Conservation (phyloP, 2,113 vertebrate species). For the Phrynocephalus versicolor region DNA sequence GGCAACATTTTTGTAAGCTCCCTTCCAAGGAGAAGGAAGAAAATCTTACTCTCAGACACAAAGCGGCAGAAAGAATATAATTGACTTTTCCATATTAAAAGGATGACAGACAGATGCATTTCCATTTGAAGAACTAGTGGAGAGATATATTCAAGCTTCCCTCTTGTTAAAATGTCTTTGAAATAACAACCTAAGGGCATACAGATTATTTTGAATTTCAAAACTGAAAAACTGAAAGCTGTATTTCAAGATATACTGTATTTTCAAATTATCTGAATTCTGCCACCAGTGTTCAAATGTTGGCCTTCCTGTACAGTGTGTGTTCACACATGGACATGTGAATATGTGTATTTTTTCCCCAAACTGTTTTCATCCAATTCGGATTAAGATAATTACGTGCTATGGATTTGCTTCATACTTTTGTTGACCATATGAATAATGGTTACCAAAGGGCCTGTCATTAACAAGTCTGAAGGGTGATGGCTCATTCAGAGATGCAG, state of each 20-base stretch:
- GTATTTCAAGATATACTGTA: not conserved
- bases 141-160: constrained; percentile 8
- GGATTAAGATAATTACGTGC: no score
- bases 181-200: not conserved
- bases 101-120: not conserved
- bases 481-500: not conserved
- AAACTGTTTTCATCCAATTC: no score
- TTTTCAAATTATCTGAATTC: constrained; percentile 25
- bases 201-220: not conserved
- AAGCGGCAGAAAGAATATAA: constrained; percentile 25
- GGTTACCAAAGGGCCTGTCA: no score
- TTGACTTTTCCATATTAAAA: constrained; percentile 41
- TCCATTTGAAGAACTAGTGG: constrained; percentile 3
- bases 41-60: constrained; percentile 27
- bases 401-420: not conserved
- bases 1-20: constrained; percentile 45
- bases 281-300: not conserved
- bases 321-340: no score
- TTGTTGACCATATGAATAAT: not conserved
- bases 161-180: constrained; percentile 27
- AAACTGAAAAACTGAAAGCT: no score
- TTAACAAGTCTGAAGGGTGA: not conserved
- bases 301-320: not conserved
- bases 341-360: no score
- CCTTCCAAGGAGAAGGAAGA: constrained; percentile 43